Evolutionary conservation across 2,888 invertebrate species (phyloP).

Genomic region (Rhamphomyia laevipes): DNA sequence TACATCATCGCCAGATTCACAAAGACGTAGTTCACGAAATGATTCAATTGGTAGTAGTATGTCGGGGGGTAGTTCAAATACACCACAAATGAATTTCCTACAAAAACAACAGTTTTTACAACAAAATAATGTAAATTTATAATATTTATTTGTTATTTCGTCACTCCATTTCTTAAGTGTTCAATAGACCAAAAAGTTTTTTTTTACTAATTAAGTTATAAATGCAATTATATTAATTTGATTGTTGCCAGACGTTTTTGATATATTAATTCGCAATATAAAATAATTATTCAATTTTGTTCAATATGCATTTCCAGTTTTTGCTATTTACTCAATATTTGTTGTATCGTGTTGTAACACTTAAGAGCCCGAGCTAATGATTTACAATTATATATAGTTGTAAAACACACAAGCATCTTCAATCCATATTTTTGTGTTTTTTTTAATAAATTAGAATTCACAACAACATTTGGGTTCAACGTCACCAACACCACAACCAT

Average conservation of each 20-base stretch:
- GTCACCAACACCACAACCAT: constrained; percentile 20
- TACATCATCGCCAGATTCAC: constrained; percentile 44
- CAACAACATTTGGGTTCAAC: constrained; percentile 17
- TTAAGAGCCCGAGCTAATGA: no score
- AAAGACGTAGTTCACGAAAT: constrained; percentile 32
- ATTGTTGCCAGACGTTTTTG: no score
- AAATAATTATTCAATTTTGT: no score
- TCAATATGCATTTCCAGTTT: no score
- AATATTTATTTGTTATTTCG: not conserved
- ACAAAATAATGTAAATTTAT: constrained; percentile 14
- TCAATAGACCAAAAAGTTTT: no score
- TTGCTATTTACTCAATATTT: no score
- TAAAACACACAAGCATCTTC: not conserved
- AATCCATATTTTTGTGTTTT: not conserved
- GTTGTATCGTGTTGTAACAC: no score
- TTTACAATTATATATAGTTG: no score
- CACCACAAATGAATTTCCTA: constrained; percentile 44
- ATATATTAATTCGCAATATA: no score
- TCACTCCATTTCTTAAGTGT: no score
- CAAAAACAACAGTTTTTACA: constrained; percentile 39
- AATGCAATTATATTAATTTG: no score
- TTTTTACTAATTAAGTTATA: no score
- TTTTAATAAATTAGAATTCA: not conserved
- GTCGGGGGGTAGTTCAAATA: constrained; percentile 32
- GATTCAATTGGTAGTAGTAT: constrained; percentile 30